Base-by-base conservation (phyloP, 53 echinoderm and acorn worm genomes). In the Mesocentrotus franciscanus region DNA sequence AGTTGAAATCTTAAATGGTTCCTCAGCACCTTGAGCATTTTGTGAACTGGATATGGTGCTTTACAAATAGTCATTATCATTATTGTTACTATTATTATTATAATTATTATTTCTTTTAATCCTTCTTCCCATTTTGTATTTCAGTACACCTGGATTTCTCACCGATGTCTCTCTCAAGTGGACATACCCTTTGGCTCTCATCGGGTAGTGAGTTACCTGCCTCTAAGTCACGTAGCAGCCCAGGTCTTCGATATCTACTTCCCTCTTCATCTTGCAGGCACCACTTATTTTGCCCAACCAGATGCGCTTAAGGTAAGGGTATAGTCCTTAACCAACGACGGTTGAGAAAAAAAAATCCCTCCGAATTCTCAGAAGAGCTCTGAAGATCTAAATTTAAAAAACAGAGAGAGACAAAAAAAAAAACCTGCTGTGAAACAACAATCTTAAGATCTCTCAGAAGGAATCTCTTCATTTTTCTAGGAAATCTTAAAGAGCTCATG, bases 171-270 rank as follows among this genome's bases (percentile, higher is more conserved):
- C 35, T 85, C 95, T 29, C 85, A 85, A 62, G 96, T 96, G 7
- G 81, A 95, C 57, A 79, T 99, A 75, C 84, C 95, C 61, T 34
- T 95, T 20, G 97, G 97, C 22, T 33, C 49, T 11, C 95, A 96
- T 71, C 58, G 55, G 22, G 95, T 97, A 10, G 97, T 99, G 60
- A 99, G 99, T 90, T 99, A 99, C 76, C 96, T 99, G 26, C 99
- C 99, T 0, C 95, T 99, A 35, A 98, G 98, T 59, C 99, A 99
- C 95, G 97, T 99, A 18, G 97, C 97, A 27, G 99, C 99, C 27
- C 99, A 99, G 95, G 95, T 99, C 90, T 97, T 99, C 68, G 99
- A 99, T 79, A 96, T 99, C 61, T 99, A 98, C 94, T 94, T 97
- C 74, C 97, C 99, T 32, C 95, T 99, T 27, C 93, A 83, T 55